phyloP scores from a whole-genome alignment of 2,797 vertebrate species.

The Merluccius polli region DNA sequence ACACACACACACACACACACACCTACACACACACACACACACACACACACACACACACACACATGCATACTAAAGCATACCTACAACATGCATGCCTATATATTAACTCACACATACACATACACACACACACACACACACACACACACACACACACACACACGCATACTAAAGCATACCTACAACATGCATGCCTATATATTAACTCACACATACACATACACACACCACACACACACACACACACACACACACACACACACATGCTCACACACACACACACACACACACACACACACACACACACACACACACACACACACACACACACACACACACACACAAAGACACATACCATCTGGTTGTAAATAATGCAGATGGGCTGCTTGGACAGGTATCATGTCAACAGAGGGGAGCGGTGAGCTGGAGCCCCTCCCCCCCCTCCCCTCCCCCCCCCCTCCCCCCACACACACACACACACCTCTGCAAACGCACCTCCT shows the following conservation, averaged over 20 bases:
- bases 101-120: neutral
- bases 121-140: neutral
- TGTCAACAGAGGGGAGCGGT: conserved; percentile 11
- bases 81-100: neutral
- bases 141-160: conserved; percentile 2
- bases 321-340: neutral
- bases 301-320: neutral
- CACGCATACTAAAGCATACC: neutral
- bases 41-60: neutral
- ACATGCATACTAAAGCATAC: neutral
- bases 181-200: neutral
- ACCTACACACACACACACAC: neutral
- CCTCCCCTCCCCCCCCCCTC: conserved; percentile 7
- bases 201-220: neutral
- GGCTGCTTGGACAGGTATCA: conserved; percentile 29
- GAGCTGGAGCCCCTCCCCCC: conserved; percentile 22
- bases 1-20: neutral
- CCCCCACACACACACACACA: no score
- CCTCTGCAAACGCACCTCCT: conserved; percentile 14
- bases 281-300: neutral
- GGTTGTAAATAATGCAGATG: conserved; percentile 12
- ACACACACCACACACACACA: neutral
- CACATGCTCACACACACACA: neutral
- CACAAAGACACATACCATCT: neutral
- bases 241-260: neutral